These are phyloP conservation scores for Drosophila kokeensis DNA, from an alignment of 2,888 invertebrate genomes.

Conservation along the genomic window DNA sequence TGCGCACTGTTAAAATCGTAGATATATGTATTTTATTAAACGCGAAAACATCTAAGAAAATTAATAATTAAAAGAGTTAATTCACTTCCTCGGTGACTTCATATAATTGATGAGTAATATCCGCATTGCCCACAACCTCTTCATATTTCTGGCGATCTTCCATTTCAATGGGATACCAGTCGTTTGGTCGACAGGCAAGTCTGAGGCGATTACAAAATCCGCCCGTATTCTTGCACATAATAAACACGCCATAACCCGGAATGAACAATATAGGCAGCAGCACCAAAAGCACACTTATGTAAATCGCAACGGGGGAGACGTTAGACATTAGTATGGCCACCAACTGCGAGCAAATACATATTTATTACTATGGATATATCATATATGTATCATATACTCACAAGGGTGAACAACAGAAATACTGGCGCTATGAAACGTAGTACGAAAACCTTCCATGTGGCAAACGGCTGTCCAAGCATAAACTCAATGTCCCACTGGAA, in stretches of 20 bases:
- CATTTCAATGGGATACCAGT: slow-evolving; percentile 83
- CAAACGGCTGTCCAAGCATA: slow-evolving; percentile 89
- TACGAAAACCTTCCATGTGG: slow-evolving; percentile 84
- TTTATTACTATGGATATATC: background rate
- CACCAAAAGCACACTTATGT: slow-evolving; percentile 55
- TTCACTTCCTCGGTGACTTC: slow-evolving; percentile 72
- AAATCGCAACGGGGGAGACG: too few relatives aligned
- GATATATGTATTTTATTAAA: background rate
- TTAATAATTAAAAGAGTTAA: slow-evolving; percentile 6
- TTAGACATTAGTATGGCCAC: slow-evolving; percentile 1
- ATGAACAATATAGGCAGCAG: slow-evolving; percentile 75
- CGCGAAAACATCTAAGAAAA: background rate
- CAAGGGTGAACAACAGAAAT: slow-evolving; percentile 65
- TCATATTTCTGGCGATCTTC: slow-evolving; percentile 81
- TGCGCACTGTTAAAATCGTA: background rate
- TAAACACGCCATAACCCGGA: slow-evolving; percentile 77
- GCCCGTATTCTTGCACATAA: slow-evolving; percentile 75
- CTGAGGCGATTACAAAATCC: slow-evolving; percentile 70
- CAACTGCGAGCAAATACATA: slow-evolving; percentile 35
- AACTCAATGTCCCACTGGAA: slow-evolving; percentile 89
- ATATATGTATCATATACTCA: slow-evolving; percentile 29
- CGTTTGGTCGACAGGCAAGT: slow-evolving; percentile 78
- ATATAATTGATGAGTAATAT: slow-evolving; percentile 81
- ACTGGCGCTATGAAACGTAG: slow-evolving; percentile 81
- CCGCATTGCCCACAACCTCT: slow-evolving; percentile 75